Evolutionary conservation across 2,113 vertebrate genomes (phyloP), one percentile per base, ranked within the genome.

Genomic region (Nettapus auritus): DNA sequence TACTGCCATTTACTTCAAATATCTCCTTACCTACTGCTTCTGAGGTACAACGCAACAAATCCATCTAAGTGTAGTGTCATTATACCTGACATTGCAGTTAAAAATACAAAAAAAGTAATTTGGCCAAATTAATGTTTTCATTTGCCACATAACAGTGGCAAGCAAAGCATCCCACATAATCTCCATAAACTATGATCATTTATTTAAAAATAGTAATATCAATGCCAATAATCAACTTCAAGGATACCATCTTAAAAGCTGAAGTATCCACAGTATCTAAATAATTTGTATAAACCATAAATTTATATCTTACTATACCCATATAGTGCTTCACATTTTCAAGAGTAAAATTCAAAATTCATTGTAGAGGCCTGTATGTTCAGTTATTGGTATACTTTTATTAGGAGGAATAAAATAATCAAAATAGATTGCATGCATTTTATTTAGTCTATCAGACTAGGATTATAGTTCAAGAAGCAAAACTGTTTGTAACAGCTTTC

Each of bases 211-310:
- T 42, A 56, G 25, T 8, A 59, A 12, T 63, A 55, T 33, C 13
- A 2, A 42, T 48, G 28, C 44, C 63, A 59, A 34, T 62, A 73
- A 17, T 7, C 42, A 64, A 6, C 53, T 79, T 25, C 52, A 42
- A 38, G 25, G 8, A 53, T 20, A 29, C 3, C 21, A 9, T 34
- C 40, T 48, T 7, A 60, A 42, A 25, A 79, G 70, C 48, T 82
- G 34, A 57, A 80, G 48, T 4, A 44, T 6, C 23, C 29, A 56
- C n/a, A 22, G 13, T 4, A 11, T 8, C 28, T 0, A 26, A 77
- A 10, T 8, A 5, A 13, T 36, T 74, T 55, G 11, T 42, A 48
- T 57, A 78, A 89, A 68, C 5, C 77, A 90, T 18, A 3, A 82
- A 91, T 84, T 64, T 23, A 12, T 21, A 25, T 10, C 29, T 8